phyloP scores from a whole-genome alignment of 2,888 invertebrate genomes.

The Hoplodrina ambigua region DNA sequence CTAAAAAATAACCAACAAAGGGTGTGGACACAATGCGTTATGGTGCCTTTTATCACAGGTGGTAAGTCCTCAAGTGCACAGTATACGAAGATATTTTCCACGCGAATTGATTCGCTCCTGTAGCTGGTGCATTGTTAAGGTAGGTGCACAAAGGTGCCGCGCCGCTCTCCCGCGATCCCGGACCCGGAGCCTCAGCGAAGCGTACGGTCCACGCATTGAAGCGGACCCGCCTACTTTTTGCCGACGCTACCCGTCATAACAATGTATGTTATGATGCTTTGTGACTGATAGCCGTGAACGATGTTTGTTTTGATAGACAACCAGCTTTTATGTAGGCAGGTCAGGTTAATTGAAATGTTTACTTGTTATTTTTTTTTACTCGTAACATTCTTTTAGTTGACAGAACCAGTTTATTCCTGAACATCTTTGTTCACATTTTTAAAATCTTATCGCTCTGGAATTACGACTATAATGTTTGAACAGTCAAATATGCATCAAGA shows the following conservation, averaged over 20 bases:
- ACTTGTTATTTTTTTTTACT: conserved; percentile 6
- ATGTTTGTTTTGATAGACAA: conserved; percentile 75
- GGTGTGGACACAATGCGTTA: conserved; percentile 72
- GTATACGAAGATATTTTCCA: conserved; percentile 79
- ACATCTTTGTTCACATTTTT: conserved; percentile 41
- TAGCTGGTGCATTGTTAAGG: conserved; percentile 77
- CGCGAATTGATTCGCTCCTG: conserved; percentile 77
- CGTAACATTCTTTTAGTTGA: conserved; percentile 6
- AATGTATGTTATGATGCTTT: conserved; percentile 78
- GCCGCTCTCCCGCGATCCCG: conserved; percentile 67
- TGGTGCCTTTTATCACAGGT: conserved; percentile 84
- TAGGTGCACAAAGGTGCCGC: conserved; percentile 80
- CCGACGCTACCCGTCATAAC: conserved; percentile 77
- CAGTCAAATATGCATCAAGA: conserved; percentile 58
- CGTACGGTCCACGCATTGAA: conserved; percentile 66
- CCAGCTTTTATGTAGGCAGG: conserved; percentile 55
- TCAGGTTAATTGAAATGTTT: conserved; percentile 55
- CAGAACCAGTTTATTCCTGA: neutral
- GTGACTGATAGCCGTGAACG: conserved; percentile 71
- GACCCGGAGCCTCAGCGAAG: conserved; percentile 36
- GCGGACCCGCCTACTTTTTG: conserved; percentile 74
- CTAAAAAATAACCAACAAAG: conserved; percentile 79
- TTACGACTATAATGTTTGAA: conserved; percentile 31
- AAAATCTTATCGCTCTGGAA: conserved; percentile 52
- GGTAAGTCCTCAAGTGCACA: conserved; percentile 87